Evolutionary conservation across 2,888 invertebrate species (phyloP).

Genomic region (Zaprionus lineosus): DNA sequence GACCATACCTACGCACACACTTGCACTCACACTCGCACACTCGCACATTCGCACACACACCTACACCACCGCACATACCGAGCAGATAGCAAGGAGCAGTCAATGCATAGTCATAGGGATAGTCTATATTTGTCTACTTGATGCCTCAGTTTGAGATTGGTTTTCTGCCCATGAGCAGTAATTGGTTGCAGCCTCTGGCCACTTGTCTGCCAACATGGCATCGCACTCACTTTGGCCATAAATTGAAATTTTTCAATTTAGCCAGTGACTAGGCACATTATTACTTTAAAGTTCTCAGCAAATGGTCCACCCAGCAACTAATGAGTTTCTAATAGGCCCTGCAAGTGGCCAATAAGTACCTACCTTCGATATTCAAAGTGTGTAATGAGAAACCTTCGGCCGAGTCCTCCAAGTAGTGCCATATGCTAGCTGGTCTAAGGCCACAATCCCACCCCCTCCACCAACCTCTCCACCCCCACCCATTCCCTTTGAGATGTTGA

Average conservation of each 20-base stretch:
- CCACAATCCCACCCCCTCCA: neutral
- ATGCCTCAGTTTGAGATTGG: constrained; percentile 71
- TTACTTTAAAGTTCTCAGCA: constrained; percentile 71
- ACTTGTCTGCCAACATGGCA: constrained; percentile 33
- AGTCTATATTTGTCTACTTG: constrained; percentile 75
- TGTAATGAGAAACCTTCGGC: constrained; percentile 50
- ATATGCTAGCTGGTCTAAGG: no score
- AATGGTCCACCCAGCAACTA: constrained; percentile 52
- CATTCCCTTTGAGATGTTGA: constrained; percentile 1
- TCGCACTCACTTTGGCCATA: constrained; percentile 37
- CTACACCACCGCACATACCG: constrained; percentile 4
- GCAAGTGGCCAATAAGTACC: constrained; percentile 50
- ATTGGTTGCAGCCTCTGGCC: constrained; percentile 56
- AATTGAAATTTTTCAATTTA: constrained; percentile 70
- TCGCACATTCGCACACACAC: constrained; percentile 16
- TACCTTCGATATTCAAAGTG: constrained; percentile 2
- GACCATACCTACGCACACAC: constrained; percentile 30
- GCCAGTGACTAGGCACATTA: constrained; percentile 50
- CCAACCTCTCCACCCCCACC: neutral
- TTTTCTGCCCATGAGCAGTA: constrained; percentile 55
- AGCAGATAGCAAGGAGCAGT: constrained; percentile 11
- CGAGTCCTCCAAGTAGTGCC: constrained; percentile 11
- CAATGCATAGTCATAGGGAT: constrained; percentile 38
- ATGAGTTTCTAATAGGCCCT: constrained; percentile 70
- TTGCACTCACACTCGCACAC: constrained; percentile 2